Evolutionary conservation across 2,113 vertebrate genomes (phyloP).

Genomic region (Coregonus clupeaformis): DNA sequence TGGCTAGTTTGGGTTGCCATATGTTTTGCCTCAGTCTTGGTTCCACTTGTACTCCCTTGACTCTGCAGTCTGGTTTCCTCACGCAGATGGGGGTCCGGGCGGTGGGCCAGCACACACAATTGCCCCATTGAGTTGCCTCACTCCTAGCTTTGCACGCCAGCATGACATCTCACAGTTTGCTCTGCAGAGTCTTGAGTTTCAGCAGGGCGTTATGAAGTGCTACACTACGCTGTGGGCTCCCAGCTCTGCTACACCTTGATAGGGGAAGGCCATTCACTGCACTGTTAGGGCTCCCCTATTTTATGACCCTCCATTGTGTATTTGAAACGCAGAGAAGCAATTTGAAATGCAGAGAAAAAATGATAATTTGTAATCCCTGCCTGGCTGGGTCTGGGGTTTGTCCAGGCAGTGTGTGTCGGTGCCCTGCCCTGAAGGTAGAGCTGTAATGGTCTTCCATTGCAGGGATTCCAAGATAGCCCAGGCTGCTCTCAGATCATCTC

Average conservation of each 20-base stretch:
- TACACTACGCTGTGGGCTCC: neutral
- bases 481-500: too few relatives aligned
- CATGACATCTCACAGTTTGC: constrained; percentile 69
- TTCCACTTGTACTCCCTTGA: constrained; percentile 15
- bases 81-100: constrained; percentile 64
- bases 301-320: neutral
- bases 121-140: constrained; percentile 59
- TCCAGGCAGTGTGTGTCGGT: neutral
- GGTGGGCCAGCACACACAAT: constrained; percentile 59
- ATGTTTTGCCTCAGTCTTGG: constrained; percentile 1
- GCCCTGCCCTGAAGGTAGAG: neutral
- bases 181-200: constrained; percentile 49
- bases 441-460: neutral
- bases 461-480: too few relatives aligned
- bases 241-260: neutral
- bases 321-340: neutral
- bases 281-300: neutral
- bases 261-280: neutral
- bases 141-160: constrained; percentile 16
- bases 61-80: constrained; percentile 12
- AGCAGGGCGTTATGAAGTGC: neutral
- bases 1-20: neutral
- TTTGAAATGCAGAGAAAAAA: neutral
- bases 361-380: neutral
- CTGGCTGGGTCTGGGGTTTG: neutral